A percentile compares a stretch with the other conserved stretches of the same genome.
Evolutionary conservation across 2,797 vertebrate species (phyloP).

Genomic region (Scleropages formosus): DNA sequence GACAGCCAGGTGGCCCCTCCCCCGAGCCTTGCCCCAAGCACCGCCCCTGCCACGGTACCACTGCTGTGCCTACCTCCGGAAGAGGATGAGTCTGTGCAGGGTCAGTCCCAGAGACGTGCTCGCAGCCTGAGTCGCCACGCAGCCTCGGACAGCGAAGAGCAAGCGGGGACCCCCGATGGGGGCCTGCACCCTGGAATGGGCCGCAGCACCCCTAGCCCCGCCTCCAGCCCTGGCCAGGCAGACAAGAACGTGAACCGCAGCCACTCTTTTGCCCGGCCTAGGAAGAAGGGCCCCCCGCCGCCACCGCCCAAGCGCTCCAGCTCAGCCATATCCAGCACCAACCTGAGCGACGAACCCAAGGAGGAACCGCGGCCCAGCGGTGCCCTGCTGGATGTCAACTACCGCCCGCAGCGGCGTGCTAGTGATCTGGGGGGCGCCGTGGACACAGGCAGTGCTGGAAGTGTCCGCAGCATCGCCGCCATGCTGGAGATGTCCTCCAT

Average conservation of each 20-base stretch:
- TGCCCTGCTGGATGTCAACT: slow-evolving; percentile 70
- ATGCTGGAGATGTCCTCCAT: slow-evolving; percentile 97
- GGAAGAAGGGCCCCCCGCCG: slow-evolving; percentile 91
- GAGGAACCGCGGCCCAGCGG: slow-evolving; percentile 52
- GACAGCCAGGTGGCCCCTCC: slow-evolving; percentile 8
- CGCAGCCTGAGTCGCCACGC: slow-evolving; percentile 85
- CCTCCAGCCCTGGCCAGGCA: slow-evolving; percentile 73
- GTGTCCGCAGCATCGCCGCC: slow-evolving; percentile 89
- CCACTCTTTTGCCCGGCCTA: slow-evolving; percentile 85
- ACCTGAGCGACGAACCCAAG: slow-evolving; percentile 75
- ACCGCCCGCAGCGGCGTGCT: slow-evolving; percentile 78
- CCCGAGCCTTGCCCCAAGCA: slow-evolving; percentile 34
- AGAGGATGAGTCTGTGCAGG: slow-evolving; percentile 53
- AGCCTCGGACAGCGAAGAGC: slow-evolving; percentile 72
- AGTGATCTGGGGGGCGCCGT: slow-evolving; percentile 80
- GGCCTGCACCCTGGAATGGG: neutral
- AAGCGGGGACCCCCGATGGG: slow-evolving; percentile 34
- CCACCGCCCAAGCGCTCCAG: slow-evolving; percentile 93
- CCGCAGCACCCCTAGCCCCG: slow-evolving; percentile 85
- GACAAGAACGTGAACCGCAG: slow-evolving; percentile 84
- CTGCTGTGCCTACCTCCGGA: slow-evolving; percentile 82
- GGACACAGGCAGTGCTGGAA: slow-evolving; percentile 87
- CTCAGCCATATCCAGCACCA: slow-evolving; percentile 86
- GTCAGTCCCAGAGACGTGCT: slow-evolving; percentile 81
- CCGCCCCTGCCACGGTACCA: slow-evolving; percentile 64